Conservation (phyloP, 2,888 invertebrate genomes). For the Cantharis lateralis region DNA sequence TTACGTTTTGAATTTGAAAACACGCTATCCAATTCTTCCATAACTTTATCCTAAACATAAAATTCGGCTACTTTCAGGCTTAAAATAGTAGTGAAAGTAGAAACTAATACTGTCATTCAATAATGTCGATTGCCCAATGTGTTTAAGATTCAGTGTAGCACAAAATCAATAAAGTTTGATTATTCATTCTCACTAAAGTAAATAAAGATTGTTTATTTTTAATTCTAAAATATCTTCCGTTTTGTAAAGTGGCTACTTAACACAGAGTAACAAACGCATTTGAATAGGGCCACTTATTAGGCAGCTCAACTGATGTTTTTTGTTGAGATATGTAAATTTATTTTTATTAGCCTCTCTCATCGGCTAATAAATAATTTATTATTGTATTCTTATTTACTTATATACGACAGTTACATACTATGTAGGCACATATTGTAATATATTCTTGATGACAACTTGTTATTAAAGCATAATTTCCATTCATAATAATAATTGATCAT, state of each 20-base stretch:
- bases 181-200: neutral
- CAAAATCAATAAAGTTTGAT: neutral
- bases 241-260: neutral
- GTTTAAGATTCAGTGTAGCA: neutral
- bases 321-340: neutral
- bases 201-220: neutral
- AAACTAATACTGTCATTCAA: neutral
- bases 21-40: conserved; percentile 28
- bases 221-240: neutral
- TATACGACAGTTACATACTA: neutral
- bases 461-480: no score
- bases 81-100: neutral
- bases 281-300: neutral
- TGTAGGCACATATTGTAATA: neutral
- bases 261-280: neutral
- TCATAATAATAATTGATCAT: no score
- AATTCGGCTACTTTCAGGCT: neutral
- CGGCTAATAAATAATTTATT: neutral
- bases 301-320: neutral
- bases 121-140: neutral
- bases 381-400: neutral
- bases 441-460: neutral
- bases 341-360: neutral
- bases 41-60: conserved; percentile 29
- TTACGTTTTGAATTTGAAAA: conserved; percentile 34